Conservation (phyloP, 2,888 invertebrate species). For the Operophtera brumata region DNA sequence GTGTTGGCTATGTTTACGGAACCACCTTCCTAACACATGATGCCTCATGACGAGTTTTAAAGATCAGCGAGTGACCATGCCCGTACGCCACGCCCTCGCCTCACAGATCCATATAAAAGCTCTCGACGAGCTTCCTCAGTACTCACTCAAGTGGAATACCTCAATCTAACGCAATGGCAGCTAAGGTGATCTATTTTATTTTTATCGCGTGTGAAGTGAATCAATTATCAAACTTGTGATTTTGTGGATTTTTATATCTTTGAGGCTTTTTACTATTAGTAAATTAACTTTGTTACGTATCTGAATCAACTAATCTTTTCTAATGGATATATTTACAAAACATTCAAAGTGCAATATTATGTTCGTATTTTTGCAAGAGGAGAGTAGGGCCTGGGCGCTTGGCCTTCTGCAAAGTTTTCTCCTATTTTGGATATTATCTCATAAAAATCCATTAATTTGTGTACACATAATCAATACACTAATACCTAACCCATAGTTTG, state of each 20-base stretch:
- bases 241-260: not conserved
- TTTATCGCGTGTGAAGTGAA: slow-evolving; percentile 37
- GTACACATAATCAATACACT: too few relatives aligned
- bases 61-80: slow-evolving; percentile 64
- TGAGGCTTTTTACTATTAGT: not conserved
- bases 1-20: too few relatives aligned
- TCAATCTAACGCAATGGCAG: slow-evolving; percentile 70
- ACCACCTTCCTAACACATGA: not conserved
- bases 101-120: slow-evolving; percentile 66
- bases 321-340: too few relatives aligned
- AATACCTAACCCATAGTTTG: too few relatives aligned
- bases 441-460: too few relatives aligned
- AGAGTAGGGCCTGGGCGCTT: too few relatives aligned
- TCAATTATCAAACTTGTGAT: slow-evolving; percentile 11
- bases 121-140: slow-evolving; percentile 47
- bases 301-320: too few relatives aligned
- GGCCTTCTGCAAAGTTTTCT: too few relatives aligned
- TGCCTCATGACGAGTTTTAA: slow-evolving; percentile 45
- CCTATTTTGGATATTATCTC: too few relatives aligned
- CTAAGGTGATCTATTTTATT: slow-evolving; percentile 66
- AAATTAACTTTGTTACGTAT: too few relatives aligned
- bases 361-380: too few relatives aligned
- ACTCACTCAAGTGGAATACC: slow-evolving; percentile 65
- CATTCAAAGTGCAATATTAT: too few relatives aligned
- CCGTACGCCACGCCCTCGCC: slow-evolving; percentile 63